Conservation (phyloP, 1,140 invertebrate genomes). For the Lordiphosa collinella region DNA sequence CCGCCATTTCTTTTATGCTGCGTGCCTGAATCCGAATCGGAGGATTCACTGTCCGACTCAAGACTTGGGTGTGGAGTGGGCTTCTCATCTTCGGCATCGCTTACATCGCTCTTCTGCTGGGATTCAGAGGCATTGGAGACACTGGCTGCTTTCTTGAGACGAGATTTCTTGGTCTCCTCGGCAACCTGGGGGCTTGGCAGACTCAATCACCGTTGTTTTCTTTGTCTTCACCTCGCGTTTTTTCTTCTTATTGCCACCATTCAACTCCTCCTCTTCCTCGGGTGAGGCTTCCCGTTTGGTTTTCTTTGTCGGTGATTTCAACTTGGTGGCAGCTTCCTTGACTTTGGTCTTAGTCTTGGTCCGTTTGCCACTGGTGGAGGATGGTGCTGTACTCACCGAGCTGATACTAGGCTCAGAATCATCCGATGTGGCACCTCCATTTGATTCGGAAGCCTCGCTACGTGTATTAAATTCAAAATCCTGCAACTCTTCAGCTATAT, state of each 20-base stretch:
- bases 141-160: conserved; percentile 41
- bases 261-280: conserved; percentile 27
- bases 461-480: conserved; percentile 86
- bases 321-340: conserved; percentile 36
- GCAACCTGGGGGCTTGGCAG: conserved; percentile 28
- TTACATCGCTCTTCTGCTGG: conserved; percentile 62
- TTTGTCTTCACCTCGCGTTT: conserved; percentile 81
- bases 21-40: conserved; percentile 71
- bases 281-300: conserved; percentile 40
- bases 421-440: conserved; percentile 83
- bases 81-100: conserved; percentile 62
- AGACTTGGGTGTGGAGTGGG: conserved; percentile 37
- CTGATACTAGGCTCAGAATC: conserved; percentile 86
- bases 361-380: conserved; percentile 80
- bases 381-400: conserved; percentile 85
- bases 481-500: conserved; percentile 86
- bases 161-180: conserved; percentile 49
- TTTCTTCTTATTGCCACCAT: conserved; percentile 68
- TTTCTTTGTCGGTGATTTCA: conserved; percentile 26
- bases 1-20: conserved; percentile 69
- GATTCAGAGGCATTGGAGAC: conserved; percentile 14
- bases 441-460: conserved; percentile 86
- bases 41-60: conserved; percentile 66
- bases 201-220: conserved; percentile 60
- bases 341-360: conserved; percentile 79